Conservation (phyloP, 92 coral and sea anemone species). For the Meandrina meandrites region DNA sequence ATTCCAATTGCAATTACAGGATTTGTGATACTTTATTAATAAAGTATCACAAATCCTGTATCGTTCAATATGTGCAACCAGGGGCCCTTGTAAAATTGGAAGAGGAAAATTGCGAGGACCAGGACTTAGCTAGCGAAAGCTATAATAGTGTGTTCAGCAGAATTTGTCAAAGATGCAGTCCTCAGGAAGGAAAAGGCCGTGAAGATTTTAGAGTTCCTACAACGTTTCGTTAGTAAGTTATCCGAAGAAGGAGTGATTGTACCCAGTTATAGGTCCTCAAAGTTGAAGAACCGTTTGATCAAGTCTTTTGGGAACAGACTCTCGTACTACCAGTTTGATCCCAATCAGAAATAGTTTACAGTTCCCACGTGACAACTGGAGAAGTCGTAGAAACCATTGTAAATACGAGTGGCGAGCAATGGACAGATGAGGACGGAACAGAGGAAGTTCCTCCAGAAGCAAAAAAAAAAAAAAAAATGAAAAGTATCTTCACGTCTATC, state of each 20-base stretch:
- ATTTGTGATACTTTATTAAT: no score
- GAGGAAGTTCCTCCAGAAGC: no score
- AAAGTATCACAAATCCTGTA: conserved; percentile 56
- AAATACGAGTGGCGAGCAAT: no score
- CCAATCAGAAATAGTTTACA: conserved; percentile 56
- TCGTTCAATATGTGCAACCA: conserved; percentile 41
- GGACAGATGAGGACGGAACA: no score
- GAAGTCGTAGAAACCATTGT: no score
- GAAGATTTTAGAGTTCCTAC: conserved; percentile 46
- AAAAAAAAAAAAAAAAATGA: no score
- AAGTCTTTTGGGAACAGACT: conserved; percentile 44
- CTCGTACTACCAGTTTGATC: conserved; percentile 49
- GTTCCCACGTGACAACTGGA: conserved; percentile 55
- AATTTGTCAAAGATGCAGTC: conserved; percentile 42
- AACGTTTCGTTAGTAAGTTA: conserved; percentile 31
- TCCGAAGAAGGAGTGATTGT: no score
- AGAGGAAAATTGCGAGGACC: conserved; percentile 56
- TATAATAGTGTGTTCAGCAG: conserved; percentile 46
- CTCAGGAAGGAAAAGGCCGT: conserved; percentile 41
- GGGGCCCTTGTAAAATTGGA: conserved; percentile 48
- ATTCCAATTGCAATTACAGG: conserved; percentile 41
- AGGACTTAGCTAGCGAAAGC: no score
- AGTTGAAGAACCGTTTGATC: conserved; percentile 57
- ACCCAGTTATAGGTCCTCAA: conserved; percentile 56
- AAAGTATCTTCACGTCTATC: no score